phyloP scores from a whole-genome alignment of 1,140 invertebrate genomes.

The Drosophila tani region DNA sequence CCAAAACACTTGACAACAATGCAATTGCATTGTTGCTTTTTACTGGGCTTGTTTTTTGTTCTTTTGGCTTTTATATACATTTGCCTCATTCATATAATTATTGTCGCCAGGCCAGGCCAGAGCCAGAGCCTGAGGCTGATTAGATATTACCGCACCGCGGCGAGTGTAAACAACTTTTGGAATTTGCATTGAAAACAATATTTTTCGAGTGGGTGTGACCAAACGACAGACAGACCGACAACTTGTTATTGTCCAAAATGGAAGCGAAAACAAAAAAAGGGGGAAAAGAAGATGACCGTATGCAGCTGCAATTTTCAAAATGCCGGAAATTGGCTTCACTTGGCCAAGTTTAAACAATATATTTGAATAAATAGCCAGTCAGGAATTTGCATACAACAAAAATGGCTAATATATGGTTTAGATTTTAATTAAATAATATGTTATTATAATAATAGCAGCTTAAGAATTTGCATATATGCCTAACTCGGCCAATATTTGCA shows the following conservation, averaged over 20 bases:
- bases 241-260: conserved; percentile 41
- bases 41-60: conserved; percentile 11
- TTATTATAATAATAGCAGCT: not conserved
- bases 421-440: not conserved
- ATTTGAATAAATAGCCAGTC: not conserved
- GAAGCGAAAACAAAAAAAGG: conserved; percentile 12
- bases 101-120: conserved; percentile 29
- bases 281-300: conserved; percentile 11
- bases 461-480: conserved; percentile 1
- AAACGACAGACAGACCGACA: not conserved
- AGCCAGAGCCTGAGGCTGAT: conserved; percentile 33
- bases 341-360: conserved; percentile 1
- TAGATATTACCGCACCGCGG: conserved; percentile 59
- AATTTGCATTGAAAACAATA: conserved; percentile 48
- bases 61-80: conserved; percentile 5
- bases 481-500: conserved; percentile 17
- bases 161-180: conserved; percentile 56
- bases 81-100: conserved; percentile 56
- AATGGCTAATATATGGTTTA: not conserved
- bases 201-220: conserved; percentile 36
- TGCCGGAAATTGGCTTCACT: conserved; percentile 29
- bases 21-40: conserved; percentile 56
- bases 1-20: conserved; percentile 68
- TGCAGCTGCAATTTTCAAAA: conserved; percentile 24
- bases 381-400: conserved; percentile 2